Base-by-base conservation (phyloP, 2,113 vertebrate species). In the Mesoclemmys tuberculata region DNA sequence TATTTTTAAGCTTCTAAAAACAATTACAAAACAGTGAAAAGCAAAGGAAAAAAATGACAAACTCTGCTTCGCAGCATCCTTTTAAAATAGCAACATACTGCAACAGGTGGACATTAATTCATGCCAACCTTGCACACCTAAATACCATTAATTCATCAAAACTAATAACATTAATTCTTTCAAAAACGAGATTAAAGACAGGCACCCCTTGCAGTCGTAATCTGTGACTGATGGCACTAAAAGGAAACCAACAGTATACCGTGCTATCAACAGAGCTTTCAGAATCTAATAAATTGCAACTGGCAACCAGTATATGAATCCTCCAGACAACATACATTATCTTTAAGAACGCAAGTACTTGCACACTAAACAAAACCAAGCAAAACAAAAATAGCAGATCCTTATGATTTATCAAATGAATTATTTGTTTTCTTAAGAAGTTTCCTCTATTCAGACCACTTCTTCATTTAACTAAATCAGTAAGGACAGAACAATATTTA, bases 131-230 rank as follows among this genome's bases (percentile, higher is more conserved):
- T 97, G 97, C 95, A 97, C 96, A 97, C 97, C 96, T 97, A 98
- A 96, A 98, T 98, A 97, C 97, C 96, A 98, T 98, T 98, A 98
- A 98, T 98, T 98, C 93, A 92, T 98, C 98, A 97, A 97, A 97
- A 97, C 95, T 98, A 98, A 98, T 98, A 97, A 98, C 97, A 97
- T 97, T 98, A 98, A 98, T 98, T 98, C 96, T 97, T 97, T 97
- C 96, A 96, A 97, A 98, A 98, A 98, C 97, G 97, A 98, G 98
- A 98, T 98, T 98, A 98, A 97, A 96, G 92, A 29, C 61, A 77
- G 94, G 96, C 97, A 97, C 97, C 98, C 98, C 98, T 97, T 85
- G 94, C 88, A 95, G 98, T 93, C 85, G 3, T 98, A 98, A 98
- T 98, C 97, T 71, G 11, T 96, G 95, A 96, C 97, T 98, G 97